phyloP scores from a whole-genome alignment of 1,140 invertebrate species.

The Panulirus ornatus region DNA sequence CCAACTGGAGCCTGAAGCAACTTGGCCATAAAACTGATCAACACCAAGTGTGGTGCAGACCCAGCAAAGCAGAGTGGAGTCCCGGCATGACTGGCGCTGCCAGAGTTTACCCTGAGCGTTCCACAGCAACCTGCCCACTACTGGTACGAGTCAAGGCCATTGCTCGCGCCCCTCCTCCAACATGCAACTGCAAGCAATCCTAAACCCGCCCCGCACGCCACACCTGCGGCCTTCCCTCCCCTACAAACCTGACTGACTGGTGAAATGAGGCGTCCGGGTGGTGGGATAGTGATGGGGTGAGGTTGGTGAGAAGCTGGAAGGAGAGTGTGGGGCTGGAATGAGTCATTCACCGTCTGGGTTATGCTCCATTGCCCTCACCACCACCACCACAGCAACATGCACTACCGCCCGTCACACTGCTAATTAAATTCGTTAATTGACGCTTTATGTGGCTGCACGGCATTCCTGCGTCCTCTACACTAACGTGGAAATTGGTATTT shows the following conservation, averaged over 20 bases:
- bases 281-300: not conserved
- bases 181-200: not conserved
- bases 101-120: not conserved
- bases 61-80: not conserved
- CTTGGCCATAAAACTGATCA: too few relatives aligned
- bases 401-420: not conserved
- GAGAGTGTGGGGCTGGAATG: constrained; percentile 34
- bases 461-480: not conserved
- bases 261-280: not conserved
- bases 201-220: not conserved
- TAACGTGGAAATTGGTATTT: not conserved
- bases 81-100: not conserved
- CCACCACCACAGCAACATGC: constrained; percentile 1
- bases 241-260: not conserved
- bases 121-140: not conserved
- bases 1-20: too few relatives aligned
- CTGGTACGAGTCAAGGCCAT: constrained; percentile 4
- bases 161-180: not conserved
- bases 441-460: not conserved
- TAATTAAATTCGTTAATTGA: constrained; percentile 18
- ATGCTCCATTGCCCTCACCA: constrained; percentile 35
- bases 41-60: not conserved
- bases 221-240: not conserved
- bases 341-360: constrained; percentile 43
- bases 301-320: constrained; percentile 34